phyloP scores from a whole-genome alignment of 2,888 invertebrate genomes.

The Nymphalis c-album region DNA sequence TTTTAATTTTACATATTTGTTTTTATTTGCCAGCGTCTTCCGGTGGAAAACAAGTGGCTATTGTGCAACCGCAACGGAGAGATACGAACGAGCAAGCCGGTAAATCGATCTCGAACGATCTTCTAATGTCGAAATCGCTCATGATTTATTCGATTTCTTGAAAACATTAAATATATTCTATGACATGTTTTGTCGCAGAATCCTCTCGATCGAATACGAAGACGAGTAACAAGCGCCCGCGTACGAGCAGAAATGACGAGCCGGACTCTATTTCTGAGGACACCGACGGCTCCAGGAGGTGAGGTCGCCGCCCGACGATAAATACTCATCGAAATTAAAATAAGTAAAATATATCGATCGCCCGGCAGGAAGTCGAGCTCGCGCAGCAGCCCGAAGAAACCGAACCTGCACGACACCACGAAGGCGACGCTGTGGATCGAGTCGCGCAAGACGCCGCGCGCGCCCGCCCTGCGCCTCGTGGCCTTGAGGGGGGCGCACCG shows the following conservation, averaged over 20 bases:
- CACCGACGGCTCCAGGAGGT: neutral
- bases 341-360: neutral
- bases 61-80: constrained; percentile 73
- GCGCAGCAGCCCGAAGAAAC: neutral
- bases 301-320: neutral
- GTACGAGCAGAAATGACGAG: constrained; percentile 1
- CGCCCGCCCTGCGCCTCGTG: constrained; percentile 44
- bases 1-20: neutral
- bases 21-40: constrained; percentile 32
- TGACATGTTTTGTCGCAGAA: neutral
- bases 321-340: neutral
- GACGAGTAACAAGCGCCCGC: neutral
- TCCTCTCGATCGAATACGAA: neutral
- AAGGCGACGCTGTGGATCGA: constrained; percentile 69
- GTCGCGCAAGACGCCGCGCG: constrained; percentile 53
- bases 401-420: constrained; percentile 41
- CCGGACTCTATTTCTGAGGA: neutral
- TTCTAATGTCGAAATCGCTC: too few relatives aligned
- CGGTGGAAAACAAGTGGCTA: constrained; percentile 70
- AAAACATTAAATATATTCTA: too few relatives aligned
- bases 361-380: neutral
- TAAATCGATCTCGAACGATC: constrained; percentile 41
- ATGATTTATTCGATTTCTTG: too few relatives aligned
- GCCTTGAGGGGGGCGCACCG: constrained; percentile 40
- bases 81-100: constrained; percentile 53